These are phyloP conservation scores for Melanerpes aurifrons DNA, from an alignment of 2,113 vertebrate genomes.

Conservation along the genomic window DNA sequence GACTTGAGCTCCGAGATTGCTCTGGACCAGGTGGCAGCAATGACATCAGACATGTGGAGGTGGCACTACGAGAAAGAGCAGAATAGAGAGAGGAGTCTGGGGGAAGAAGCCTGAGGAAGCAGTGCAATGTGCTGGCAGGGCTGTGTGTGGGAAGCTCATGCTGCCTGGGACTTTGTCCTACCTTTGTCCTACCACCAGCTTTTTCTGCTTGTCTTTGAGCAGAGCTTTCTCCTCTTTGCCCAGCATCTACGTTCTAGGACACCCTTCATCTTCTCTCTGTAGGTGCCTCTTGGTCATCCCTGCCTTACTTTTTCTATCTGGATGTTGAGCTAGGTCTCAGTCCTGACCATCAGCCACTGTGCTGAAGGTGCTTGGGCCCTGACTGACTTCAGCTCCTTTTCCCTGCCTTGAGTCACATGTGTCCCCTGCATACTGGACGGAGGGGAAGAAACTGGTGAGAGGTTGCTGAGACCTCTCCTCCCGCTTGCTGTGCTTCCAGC, in stretches of 20 bases:
- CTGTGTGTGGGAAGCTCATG: accelerated
- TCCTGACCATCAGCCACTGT: accelerated
- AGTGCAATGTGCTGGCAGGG: accelerated
- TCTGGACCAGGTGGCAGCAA: neutral
- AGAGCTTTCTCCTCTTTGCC: neutral
- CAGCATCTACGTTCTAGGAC: neutral
- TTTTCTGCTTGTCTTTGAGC: neutral
- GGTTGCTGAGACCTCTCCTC: conserved; percentile 17
- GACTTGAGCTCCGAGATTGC: neutral
- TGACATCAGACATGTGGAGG: accelerated
- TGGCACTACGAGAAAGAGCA: neutral
- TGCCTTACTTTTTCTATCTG: neutral
- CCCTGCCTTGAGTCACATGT: neutral
- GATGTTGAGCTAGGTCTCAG: accelerated
- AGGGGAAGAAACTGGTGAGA: neutral
- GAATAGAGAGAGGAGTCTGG: neutral
- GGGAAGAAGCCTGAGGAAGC: neutral
- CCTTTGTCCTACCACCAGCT: neutral
- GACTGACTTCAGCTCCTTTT: neutral
- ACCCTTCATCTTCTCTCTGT: accelerated
- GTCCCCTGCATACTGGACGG: neutral
- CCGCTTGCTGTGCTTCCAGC: neutral
- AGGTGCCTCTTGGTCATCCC: neutral
- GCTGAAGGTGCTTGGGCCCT: neutral
- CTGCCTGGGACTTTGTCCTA: neutral